Evolutionary conservation across 2,113 vertebrate species (phyloP).

Genomic region (Natator depressus): DNA sequence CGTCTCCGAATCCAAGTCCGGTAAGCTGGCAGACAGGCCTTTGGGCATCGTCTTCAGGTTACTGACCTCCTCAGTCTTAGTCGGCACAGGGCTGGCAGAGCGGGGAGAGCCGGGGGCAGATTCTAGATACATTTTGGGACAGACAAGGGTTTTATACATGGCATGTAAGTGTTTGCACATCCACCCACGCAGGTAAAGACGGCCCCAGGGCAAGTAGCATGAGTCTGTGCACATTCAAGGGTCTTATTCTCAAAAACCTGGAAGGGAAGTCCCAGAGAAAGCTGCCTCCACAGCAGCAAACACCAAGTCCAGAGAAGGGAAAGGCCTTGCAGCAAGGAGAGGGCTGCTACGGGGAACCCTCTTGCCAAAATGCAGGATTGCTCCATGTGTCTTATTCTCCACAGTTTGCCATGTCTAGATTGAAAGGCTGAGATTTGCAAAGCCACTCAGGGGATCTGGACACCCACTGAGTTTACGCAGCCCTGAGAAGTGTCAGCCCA

Average conservation of each 20-base stretch:
- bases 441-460: too few species aligned
- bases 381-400: too few species aligned
- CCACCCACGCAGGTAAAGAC: background rate
- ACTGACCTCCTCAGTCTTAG: slow-evolving; percentile 87
- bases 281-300: background rate
- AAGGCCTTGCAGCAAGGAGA: background rate
- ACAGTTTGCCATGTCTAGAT: background rate
- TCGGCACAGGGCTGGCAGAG: slow-evolving; percentile 78
- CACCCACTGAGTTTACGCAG: background rate
- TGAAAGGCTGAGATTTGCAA: background rate
- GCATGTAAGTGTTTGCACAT: background rate
- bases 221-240: too few species aligned
- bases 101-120: slow-evolving; percentile 86
- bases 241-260: too few species aligned
- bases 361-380: background rate
- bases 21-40: slow-evolving; percentile 94
- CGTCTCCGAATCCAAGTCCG: slow-evolving; percentile 95
- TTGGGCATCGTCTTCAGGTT: slow-evolving; percentile 98
- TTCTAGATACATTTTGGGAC: slow-evolving; percentile 64
- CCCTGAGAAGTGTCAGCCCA: background rate
- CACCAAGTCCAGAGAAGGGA: background rate
- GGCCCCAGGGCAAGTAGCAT: too few species aligned
- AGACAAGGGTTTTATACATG: background rate
- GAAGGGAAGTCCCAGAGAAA: background rate
- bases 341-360: background rate